Evolutionary conservation across 2,113 vertebrate genomes (phyloP), one percentile per base, ranked within the genome.

Genomic region (Fregetta grallaria): DNA sequence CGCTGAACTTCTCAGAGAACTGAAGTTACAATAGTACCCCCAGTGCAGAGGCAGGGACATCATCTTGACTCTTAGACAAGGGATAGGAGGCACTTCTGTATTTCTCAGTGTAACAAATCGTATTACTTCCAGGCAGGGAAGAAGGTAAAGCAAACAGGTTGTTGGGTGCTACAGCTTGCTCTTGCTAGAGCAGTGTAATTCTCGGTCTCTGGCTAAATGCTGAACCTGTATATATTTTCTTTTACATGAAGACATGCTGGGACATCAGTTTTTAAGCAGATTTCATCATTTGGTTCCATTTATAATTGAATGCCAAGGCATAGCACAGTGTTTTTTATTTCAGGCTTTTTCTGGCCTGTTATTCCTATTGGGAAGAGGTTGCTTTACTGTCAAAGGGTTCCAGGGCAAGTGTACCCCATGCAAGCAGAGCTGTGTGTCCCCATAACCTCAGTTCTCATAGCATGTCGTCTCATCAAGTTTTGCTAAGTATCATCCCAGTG

Each of bases 141-240:
- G 13, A 13, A 71, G 26, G 9, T 50, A 66, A 82, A 42, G n/a
- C 40, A 66, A 45, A 65, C 40, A 49, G 44, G 68, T 45, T 80
- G 26, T 17, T 55, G 61, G n/a, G 36, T 0, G 1, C 49, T 62
- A 5, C 19, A 34, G 32, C n/a, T 29, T 42, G 23, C 9, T 49
- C 40, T 49, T 75, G 25, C 62, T 47, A 47, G 42, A 0, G 4
- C 44, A 58, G n/a, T 5, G 56, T 30, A 52, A 27, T 55, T 72
- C 36, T 68, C 30, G 38, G 22, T 49, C 38, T 62, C 65, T 30
- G 29, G 29, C 53, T 77, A 52, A 86, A 58, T 20, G n/a, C 50
- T 71, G 58, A 79, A 65, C 32, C 22, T 50, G 15, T 19, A 18
- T 29, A 4, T 45, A 7, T 85, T 73, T 77, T 71, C 22, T 71